Evolutionary conservation across 2,888 invertebrate species (phyloP), one percentile per base, ranked within the genome.

Genomic region (Boloria selene): DNA sequence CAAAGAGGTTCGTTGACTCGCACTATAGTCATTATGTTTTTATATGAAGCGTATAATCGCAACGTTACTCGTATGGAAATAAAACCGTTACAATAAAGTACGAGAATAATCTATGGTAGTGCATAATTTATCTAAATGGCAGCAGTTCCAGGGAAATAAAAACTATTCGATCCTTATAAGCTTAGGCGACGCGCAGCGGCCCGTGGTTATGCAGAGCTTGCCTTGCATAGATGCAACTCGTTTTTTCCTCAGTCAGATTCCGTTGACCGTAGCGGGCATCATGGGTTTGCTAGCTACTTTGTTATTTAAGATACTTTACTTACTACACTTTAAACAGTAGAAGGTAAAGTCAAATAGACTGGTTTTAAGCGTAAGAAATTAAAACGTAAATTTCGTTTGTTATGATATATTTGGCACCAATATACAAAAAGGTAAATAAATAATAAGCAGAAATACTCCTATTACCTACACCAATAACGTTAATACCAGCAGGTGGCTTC

Each of bases 401-500:
- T 22, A 22, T 2, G 22, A 22, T 1, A 22, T 22, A 22, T 22
- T 22, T 22, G 22, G 2, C 22, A 22, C 3, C 22, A 22, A 22
- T 22, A 22, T 22, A 22, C 22, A 3, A 22, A 22, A 22, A 22
- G 22, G 22, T 22, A 22, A 22, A 22, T 22, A 22, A 22, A 22
- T 22, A 22, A 22, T 22, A 22, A 22, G 22, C 22, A 22, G 22
- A 22, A 22, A 22, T 22, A 22, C 22, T 22, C 22, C 1, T 22
- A 22, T 22, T 22, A 22, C 22, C 22, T 22, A 22, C 22, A 22
- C 22, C 22, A 22, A 22, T 1, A 22, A 22, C 22, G 22, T 3
- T 22, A 22, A 1, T 22, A 22, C 22, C 22, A 22, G 60, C 65
- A 61, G 61, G 54, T 61, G 61, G 47, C 38, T 45, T 38, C 47